These are phyloP conservation scores for Haemorhous mexicanus DNA, from an alignment of 2,113 vertebrate species.

Conservation along the genomic window DNA sequence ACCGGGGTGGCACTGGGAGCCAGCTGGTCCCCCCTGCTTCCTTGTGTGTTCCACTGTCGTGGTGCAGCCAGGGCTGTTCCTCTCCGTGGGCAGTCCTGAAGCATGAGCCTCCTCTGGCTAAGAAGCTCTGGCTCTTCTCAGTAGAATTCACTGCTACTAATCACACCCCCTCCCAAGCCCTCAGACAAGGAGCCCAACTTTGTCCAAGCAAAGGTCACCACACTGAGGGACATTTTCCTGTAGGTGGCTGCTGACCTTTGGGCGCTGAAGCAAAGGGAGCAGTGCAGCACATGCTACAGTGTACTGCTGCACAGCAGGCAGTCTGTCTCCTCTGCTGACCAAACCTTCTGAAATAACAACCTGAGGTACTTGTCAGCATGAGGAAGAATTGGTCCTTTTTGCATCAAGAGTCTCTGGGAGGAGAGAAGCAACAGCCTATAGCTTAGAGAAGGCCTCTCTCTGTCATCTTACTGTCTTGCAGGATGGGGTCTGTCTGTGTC, in stretches of 20 bases:
- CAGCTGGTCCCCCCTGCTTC: conserved; percentile 34
- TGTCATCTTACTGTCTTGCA: neutral
- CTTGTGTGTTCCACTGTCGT: neutral
- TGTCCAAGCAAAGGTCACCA: neutral
- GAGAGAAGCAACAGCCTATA: neutral
- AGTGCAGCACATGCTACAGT: too few relatives aligned
- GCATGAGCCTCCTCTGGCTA: neutral
- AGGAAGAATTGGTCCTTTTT: neutral
- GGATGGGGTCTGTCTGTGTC: neutral
- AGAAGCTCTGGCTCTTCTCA: conserved; percentile 27
- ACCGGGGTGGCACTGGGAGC: conserved; percentile 38
- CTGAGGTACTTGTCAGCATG: neutral
- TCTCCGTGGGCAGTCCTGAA: neutral
- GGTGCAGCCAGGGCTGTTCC: neutral
- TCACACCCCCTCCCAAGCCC: neutral
- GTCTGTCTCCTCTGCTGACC: neutral
- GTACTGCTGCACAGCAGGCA: rapidly evolving
- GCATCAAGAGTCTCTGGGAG: neutral
- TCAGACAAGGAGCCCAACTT: neutral
- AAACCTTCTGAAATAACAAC: neutral
- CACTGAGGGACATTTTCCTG: neutral
- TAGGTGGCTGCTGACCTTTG: neutral
- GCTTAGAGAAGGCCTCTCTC: neutral
- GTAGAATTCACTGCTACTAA: conserved; percentile 7
- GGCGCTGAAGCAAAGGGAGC: neutral